A percentile compares a stretch with the other conserved stretches of the same genome.
Conservation (phyloP, 2,797 vertebrate genomes). For the Sparidentex hasta region DNA sequence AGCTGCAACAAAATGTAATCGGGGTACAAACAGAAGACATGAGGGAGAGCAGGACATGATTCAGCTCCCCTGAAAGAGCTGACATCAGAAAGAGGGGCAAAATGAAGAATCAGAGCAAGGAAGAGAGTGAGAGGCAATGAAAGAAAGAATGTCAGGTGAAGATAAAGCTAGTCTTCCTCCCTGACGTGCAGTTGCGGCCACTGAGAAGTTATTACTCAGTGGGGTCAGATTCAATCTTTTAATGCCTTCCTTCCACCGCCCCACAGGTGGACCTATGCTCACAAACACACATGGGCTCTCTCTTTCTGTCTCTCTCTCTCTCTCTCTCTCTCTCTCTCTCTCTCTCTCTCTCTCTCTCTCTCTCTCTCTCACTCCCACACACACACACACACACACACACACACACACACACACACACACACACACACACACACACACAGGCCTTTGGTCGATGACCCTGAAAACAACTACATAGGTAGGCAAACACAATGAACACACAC, state of each 20-base stretch:
- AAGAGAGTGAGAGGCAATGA: conserved; percentile 1
- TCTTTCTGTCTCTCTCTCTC: background rate
- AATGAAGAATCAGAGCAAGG: background rate
- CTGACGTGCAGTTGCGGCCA: conserved; percentile 23
- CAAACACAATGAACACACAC: conserved; percentile 10
- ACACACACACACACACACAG: conserved; percentile 8
- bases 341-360: too few relatives aligned
- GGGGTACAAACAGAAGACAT: background rate
- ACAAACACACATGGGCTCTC: background rate
- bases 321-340: too few relatives aligned
- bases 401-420: conserved; percentile 1
- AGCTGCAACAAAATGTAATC: background rate
- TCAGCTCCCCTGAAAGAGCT: background rate
- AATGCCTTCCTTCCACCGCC: conserved; percentile 51
- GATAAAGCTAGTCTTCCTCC: conserved; percentile 42
- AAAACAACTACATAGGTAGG: conserved; percentile 30
- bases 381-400: conserved; percentile 8
- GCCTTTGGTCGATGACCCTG: conserved; percentile 48
- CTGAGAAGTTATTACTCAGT: conserved; percentile 69
- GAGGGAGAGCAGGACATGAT: background rate
- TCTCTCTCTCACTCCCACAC: background rate
- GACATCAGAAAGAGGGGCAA: conserved; percentile 2
- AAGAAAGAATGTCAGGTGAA: conserved; percentile 47
- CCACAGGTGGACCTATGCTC: conserved; percentile 58
- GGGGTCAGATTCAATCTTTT: conserved; percentile 76